Conservation (phyloP, 2,888 invertebrate species). For the Orchestes rusci region DNA sequence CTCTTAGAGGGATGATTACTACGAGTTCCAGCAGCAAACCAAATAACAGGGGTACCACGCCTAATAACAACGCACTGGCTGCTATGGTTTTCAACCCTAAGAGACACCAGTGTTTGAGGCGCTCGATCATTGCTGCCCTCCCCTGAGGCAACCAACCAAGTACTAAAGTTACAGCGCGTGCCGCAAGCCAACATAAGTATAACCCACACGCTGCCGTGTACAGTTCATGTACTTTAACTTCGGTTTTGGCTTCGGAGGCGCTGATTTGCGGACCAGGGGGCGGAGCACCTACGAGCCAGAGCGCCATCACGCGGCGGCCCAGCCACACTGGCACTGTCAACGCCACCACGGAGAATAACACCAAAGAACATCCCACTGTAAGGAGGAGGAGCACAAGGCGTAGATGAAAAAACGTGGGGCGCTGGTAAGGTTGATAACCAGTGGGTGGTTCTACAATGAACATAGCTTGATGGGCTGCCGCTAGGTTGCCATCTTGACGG, state of each 20-base stretch:
- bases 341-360: conserved; percentile 75
- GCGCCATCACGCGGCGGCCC: conserved; percentile 79
- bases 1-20: conserved; percentile 84
- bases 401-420: conserved; percentile 73
- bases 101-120: conserved; percentile 65
- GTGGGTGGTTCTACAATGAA: conserved; percentile 67
- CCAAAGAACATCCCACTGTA: conserved; percentile 76
- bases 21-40: conserved; percentile 88
- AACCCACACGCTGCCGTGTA: conserved; percentile 93
- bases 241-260: conserved; percentile 30
- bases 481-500: conserved; percentile 45
- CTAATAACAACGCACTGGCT: conserved; percentile 69
- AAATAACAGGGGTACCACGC: conserved; percentile 85
- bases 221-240: conserved; percentile 73
- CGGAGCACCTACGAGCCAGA: conserved; percentile 65
- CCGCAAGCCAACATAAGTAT: conserved; percentile 91
- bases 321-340: conserved; percentile 87
- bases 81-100: conserved; percentile 72
- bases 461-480: conserved; percentile 84
- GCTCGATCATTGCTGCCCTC: conserved; percentile 63
- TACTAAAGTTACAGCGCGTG: conserved; percentile 73
- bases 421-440: conserved; percentile 79
- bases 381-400: conserved; percentile 62
- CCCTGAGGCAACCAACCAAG: conserved; percentile 84
- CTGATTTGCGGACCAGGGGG: conserved; percentile 40